phyloP scores from a whole-genome alignment of 2,888 invertebrate genomes.

The Neoaliturus tenellus region DNA sequence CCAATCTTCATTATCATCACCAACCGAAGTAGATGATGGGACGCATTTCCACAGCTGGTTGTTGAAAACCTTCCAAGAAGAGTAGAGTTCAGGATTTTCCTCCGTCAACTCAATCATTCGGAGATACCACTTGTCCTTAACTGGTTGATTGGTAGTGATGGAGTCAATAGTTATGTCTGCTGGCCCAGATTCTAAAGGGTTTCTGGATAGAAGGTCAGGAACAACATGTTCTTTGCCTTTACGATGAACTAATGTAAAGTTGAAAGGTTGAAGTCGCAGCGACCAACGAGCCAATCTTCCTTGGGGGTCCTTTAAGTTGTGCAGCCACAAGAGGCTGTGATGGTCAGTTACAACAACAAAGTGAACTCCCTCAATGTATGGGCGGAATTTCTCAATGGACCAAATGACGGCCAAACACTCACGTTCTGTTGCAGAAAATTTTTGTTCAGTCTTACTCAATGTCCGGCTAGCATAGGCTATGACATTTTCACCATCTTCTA shows the following conservation, averaged over 20 bases:
- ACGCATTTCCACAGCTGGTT: not conserved
- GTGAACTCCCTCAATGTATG: constrained; percentile 65
- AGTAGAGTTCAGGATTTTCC: not conserved
- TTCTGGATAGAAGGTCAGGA: not conserved
- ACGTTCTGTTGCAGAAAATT: constrained; percentile 63
- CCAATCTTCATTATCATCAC: not conserved
- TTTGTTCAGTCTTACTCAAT: constrained; percentile 61
- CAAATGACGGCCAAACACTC: constrained; percentile 66
- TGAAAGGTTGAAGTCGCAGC: constrained; percentile 58
- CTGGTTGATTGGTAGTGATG: not conserved
- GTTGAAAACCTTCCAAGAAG: not conserved
- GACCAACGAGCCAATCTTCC: constrained; percentile 63
- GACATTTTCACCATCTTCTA: constrained; percentile 61
- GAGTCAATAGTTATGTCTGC: not conserved
- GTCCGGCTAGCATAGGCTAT: constrained; percentile 65
- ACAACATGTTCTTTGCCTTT: constrained; percentile 5
- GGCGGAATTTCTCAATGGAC: constrained; percentile 63
- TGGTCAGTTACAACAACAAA: constrained; percentile 61
- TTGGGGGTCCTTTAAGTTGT: constrained; percentile 61
- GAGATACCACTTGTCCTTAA: constrained; percentile 22
- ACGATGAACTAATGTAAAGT: constrained; percentile 49
- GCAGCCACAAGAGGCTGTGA: constrained; percentile 64
- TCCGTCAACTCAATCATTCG: not conserved
- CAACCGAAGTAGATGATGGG: not conserved
- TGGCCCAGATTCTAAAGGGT: not conserved